These are phyloP conservation scores for Hemicordylus capensis DNA, from an alignment of 2,113 vertebrate species.

Conservation along the genomic window DNA sequence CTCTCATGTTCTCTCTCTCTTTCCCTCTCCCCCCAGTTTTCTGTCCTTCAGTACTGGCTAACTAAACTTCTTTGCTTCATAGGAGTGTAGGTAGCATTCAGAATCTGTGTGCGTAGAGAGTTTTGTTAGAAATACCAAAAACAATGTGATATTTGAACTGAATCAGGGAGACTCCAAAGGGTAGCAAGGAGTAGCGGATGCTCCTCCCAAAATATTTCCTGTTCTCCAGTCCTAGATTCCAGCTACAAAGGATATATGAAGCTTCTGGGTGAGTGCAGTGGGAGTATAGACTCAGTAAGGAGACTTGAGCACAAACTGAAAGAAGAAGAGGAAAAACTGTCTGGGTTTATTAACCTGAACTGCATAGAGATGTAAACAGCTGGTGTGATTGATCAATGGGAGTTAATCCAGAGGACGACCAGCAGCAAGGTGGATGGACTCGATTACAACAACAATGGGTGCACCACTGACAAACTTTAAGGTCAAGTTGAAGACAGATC, in stretches of 20 bases:
- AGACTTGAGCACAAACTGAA: constrained; percentile 88
- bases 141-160: neutral
- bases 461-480: no score
- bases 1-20: neutral
- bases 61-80: neutral
- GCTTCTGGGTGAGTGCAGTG: constrained; percentile 90
- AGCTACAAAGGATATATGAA: constrained; percentile 96
- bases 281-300: constrained; percentile 88
- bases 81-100: neutral
- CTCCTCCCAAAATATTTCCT: no score
- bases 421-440: no score
- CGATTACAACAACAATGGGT: no score
- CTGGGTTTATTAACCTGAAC: constrained; percentile 88
- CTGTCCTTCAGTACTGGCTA: neutral
- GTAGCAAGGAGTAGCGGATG: no score
- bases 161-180: no score
- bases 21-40: neutral
- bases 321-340: constrained; percentile 87
- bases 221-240: constrained; percentile 88
- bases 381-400: no score
- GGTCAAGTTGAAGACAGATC: no score
- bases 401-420: no score
- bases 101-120: neutral
- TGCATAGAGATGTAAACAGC: constrained; percentile 87
- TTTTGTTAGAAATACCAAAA: neutral